Evolutionary conservation across 2,113 vertebrate species (phyloP), one percentile per base, ranked within the genome.

Genomic region (Pycnonotus jocosus): DNA sequence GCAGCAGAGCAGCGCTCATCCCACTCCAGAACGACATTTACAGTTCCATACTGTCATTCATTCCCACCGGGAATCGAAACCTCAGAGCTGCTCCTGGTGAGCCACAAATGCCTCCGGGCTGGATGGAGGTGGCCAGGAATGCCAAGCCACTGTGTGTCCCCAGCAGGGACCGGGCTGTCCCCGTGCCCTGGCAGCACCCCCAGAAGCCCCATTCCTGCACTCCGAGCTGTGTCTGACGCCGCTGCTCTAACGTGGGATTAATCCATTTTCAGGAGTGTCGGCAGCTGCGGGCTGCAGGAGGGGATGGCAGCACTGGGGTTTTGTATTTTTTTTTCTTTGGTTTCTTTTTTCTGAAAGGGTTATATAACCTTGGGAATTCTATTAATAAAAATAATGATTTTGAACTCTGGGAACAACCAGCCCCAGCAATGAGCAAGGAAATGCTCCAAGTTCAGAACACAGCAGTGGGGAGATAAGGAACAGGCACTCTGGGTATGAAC

Each of bases 351-450:
- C 45, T 57, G 1, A 33, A 87, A 83, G 45, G 33, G 73, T 97
- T 97, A 97, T 62, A 27, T 96, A 97, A 97, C 92, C 93, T 88
- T 79, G 61, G 86, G 86, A 92, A 94, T 94, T 96, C 97, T 97
- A 97, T 96, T 97, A 97, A 97, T 97, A 96, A 96, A 92, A 95
- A 57, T 87, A 88, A 93, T 95, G 90, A 87, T 30, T 94, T 90
- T 97, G 94, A 95, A 91, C 95, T 93, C 94, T 60, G 87, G 95
- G 95, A 96, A 85, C 74, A 91, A 45, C 47, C 86, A 81, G 78
- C 86, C 71, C 66, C 18, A 13, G 66, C 56, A 40, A 50, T 56
- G 83, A 94, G 74, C 90, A 77, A 56, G 86, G 71, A 69, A 72
- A 57, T 58, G 60, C 64, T 82, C 51, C 57, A 24, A 35, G 53